Evolutionary conservation across 2,113 vertebrate species (phyloP).

Genomic region (Caranx ignobilis): DNA sequence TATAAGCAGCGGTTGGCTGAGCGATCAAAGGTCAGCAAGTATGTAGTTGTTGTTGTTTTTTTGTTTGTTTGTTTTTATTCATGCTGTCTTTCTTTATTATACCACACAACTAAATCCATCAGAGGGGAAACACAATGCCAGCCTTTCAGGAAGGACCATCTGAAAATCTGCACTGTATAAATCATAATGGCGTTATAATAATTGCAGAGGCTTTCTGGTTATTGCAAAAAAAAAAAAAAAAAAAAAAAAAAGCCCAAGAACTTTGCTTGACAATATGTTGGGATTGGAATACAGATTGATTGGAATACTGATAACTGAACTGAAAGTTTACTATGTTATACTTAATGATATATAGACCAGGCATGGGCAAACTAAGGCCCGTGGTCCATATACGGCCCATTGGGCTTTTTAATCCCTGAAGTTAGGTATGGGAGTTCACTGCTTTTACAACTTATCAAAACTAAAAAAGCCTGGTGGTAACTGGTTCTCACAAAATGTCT

Average conservation of each 20-base stretch:
- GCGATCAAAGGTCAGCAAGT: background rate
- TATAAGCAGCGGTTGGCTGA: background rate
- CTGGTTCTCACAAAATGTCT: background rate
- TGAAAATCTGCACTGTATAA: background rate
- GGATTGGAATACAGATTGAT: too few relatives aligned
- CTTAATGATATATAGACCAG: too few relatives aligned
- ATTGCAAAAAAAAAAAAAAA: too few relatives aligned
- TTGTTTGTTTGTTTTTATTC: background rate
- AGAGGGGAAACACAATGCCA: background rate
- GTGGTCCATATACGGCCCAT: too few relatives aligned
- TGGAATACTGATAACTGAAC: too few relatives aligned
- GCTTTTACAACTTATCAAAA: background rate
- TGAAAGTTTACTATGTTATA: too few relatives aligned
- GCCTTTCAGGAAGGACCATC: background rate
- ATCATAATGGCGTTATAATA: background rate
- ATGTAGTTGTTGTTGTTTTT: background rate
- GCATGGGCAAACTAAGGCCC: too few relatives aligned
- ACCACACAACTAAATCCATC: background rate
- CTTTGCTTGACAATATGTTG: too few relatives aligned
- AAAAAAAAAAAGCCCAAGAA: too few relatives aligned
- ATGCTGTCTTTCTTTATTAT: background rate
- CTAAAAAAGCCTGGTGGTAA: background rate
- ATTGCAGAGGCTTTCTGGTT: too few relatives aligned
- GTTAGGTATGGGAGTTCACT: constrained; percentile 8
- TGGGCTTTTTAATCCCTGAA: background rate